Base-by-base conservation (phyloP, 2,888 invertebrate genomes). In the Cantharis flavilabris region DNA sequence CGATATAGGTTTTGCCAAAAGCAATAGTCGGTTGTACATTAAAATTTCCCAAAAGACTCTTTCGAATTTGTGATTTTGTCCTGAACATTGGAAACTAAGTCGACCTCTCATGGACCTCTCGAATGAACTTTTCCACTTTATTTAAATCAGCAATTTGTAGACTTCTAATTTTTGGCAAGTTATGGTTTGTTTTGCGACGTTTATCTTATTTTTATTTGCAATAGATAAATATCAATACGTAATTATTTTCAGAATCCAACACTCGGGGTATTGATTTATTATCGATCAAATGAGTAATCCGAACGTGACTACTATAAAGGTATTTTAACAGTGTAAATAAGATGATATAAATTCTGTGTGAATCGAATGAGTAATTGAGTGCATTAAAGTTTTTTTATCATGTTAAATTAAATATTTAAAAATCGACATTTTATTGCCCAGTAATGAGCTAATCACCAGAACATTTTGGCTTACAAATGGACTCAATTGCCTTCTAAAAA, bases 401-500 rank as follows among this genome's bases (percentile, higher is more conserved):
- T 67, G 65, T 23, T n/a, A 10, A 67, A 23, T 67, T 23, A 67
- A 23, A 23, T 67, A 67, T 26, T 67, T 23, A 67, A 67, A 67
- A 49, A 49, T n/a, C 49, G 5, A n/a, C n/a, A 49, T 49, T 49
- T 67, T 23, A 67, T 67, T 67, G 5, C 20, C 23, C 65, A 67
- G 65, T 26, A 20, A 67, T 67, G 26, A 67, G 13, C 49, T 49
- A 49, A 49, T 49, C 49, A n/a, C 49, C 49, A n/a, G 49, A 49
- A 67, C 65, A 67, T 67, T 67, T 67, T 26, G 65, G 65, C 65
- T 26, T 23, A 67, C 65, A 67, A 67, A 67, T 26, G 65, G 26
- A n/a, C 65, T 67, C 65, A 67, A 67, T 67, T 67, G 16, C 65
- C 65, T 67, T 23, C 65, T 67, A 67, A 67, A 67, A 67, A 67